phyloP scores from a whole-genome alignment of 2,888 invertebrate genomes.

The Rhaphigaster nebulosa region DNA sequence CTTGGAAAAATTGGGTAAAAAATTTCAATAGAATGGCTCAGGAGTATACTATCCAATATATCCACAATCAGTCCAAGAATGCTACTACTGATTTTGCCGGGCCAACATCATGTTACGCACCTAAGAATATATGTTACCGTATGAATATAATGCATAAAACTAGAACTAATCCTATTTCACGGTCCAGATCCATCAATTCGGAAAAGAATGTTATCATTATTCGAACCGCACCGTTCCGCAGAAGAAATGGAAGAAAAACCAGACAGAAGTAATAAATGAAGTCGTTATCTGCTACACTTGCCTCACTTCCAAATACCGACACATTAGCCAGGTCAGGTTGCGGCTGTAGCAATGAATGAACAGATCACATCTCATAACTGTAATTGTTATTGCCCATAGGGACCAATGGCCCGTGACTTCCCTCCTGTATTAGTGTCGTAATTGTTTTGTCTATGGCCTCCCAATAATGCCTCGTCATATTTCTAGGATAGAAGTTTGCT shows the following conservation, averaged over 20 bases:
- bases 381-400: constrained; percentile 29
- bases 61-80: neutral
- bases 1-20: too few relatives aligned
- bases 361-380: constrained; percentile 35
- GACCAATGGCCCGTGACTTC: neutral
- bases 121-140: neutral
- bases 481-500: neutral
- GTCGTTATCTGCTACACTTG: constrained; percentile 34
- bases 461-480: neutral
- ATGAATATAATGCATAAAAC: neutral
- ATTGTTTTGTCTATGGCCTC: neutral
- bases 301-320: neutral
- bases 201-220: neutral
- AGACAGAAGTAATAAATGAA: neutral
- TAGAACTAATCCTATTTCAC: neutral
- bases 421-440: neutral
- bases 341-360: neutral
- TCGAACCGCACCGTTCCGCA: neutral
- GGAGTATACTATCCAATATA: neutral
- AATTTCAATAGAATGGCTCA: too few relatives aligned
- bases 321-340: constrained; percentile 31
- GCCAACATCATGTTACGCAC: too few relatives aligned
- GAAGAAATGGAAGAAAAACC: neutral
- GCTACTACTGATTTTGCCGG: neutral
- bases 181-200: neutral